phyloP scores from a whole-genome alignment of 2,113 vertebrate genomes.

The Ibidorhyncha struthersii region DNA sequence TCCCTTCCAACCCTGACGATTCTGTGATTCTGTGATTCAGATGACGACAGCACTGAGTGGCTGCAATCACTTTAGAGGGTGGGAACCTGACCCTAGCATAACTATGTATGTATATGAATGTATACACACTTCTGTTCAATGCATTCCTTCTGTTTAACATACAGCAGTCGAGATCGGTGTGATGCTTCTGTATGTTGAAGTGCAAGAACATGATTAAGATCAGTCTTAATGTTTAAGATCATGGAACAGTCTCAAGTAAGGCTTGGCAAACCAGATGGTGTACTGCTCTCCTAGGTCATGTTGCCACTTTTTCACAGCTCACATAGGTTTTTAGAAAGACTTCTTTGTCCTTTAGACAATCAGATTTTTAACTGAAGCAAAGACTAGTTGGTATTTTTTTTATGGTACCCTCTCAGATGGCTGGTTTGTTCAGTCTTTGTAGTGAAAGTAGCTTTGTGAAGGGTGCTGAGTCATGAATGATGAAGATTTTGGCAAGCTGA shows the following conservation, averaged over 20 bases:
- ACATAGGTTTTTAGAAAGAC: not conserved
- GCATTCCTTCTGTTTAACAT: not conserved
- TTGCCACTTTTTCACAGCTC: not conserved
- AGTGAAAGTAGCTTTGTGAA: no score
- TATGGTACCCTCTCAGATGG: not conserved
- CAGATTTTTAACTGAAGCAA: not conserved
- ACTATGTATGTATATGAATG: no score
- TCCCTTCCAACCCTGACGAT: no score
- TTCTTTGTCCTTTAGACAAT: not conserved
- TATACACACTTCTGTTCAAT: not conserved
- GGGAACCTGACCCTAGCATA: fast-evolving
- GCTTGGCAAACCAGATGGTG: not conserved
- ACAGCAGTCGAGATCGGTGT: not conserved
- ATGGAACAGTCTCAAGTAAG: not conserved
- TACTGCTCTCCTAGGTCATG: not conserved
- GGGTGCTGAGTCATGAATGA: not conserved
- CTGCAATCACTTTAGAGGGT: not conserved
- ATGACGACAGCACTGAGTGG: not conserved
- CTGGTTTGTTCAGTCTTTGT: not conserved
- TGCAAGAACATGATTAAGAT: not conserved
- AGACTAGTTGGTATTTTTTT: not conserved
- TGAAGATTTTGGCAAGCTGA: not conserved
- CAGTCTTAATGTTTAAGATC: not conserved
- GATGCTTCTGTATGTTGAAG: not conserved
- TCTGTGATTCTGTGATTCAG: no score